These are phyloP conservation scores for Eulithis prunata DNA, from an alignment of 2,888 invertebrate species.

Conservation along the genomic window DNA sequence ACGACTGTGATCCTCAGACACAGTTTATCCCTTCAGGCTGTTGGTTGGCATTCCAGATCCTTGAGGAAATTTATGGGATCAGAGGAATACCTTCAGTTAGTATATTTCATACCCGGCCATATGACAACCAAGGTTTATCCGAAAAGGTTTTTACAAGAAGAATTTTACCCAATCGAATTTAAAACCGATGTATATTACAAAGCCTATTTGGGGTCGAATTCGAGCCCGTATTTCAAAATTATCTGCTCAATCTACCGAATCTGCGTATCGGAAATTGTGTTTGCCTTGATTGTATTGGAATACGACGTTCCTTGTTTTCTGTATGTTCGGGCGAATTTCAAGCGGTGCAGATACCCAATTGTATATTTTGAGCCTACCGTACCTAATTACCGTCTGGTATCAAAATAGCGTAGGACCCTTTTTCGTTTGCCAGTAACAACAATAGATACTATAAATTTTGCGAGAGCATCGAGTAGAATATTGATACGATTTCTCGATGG, in stretches of 20 bases:
- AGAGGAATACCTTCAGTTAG: too few species aligned
- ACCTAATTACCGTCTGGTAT: background rate
- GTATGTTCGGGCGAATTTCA: conserved; percentile 15
- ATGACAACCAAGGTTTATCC: too few species aligned
- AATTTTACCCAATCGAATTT: background rate
- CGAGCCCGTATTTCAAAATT: conserved; percentile 27
- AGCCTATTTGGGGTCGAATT: conserved; percentile 15
- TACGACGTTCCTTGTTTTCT: conserved; percentile 24
- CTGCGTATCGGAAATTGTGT: conserved; percentile 33
- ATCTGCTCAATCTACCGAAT: conserved; percentile 31
- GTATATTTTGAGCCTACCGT: conserved; percentile 3
- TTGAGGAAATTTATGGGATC: too few species aligned
- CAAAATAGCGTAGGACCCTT: background rate
- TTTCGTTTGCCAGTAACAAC: too few species aligned
- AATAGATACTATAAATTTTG: too few species aligned
- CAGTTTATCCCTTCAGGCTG: too few species aligned
- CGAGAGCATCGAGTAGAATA: too few species aligned
- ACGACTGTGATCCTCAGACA: too few species aligned
- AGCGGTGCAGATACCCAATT: background rate
- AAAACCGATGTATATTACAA: background rate
- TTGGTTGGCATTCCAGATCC: too few species aligned
- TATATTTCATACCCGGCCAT: too few species aligned
- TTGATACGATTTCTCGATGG: too few species aligned
- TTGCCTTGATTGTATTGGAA: conserved; percentile 30
- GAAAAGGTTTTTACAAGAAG: too few species aligned